Evolutionary conservation across 2,113 vertebrate species (phyloP).

Genomic region (Thalassarche chlororhynchos): DNA sequence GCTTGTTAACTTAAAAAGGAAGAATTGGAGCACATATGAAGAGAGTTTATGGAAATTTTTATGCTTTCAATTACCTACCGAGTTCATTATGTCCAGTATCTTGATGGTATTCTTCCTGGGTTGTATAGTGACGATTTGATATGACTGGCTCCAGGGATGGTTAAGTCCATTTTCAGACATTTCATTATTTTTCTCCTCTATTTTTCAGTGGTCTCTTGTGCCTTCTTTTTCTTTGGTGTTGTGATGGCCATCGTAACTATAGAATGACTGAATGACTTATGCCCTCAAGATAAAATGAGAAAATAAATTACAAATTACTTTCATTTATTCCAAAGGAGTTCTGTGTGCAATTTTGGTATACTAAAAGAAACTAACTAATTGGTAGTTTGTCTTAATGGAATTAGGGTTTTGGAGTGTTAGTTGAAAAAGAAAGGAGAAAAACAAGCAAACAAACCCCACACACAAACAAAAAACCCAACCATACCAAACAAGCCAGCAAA

Average conservation of each 20-base stretch:
- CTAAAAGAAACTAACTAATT: background rate
- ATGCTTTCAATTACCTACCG: background rate
- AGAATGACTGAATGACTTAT: background rate
- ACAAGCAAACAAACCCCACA: background rate
- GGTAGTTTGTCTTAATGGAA: background rate
- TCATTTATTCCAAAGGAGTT: background rate
- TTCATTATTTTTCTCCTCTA: background rate
- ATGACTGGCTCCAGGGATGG: background rate
- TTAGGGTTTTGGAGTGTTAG: background rate
- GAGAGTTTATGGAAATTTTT: background rate
- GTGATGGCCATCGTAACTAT: background rate
- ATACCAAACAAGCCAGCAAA: background rate
- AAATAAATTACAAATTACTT: background rate
- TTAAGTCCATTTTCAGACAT: background rate
- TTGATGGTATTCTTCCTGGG: background rate
- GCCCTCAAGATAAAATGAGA: background rate
- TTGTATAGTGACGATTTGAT: background rate
- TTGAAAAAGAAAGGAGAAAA: background rate
- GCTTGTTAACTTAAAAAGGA: background rate
- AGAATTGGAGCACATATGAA: background rate
- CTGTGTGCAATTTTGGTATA: background rate
- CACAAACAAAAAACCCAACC: accelerated
- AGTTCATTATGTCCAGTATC: background rate
- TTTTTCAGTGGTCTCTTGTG: background rate
- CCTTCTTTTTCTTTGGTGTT: background rate